Conservation (phyloP, 2,888 invertebrate species). For the Chaetoderma sp. region DNA sequence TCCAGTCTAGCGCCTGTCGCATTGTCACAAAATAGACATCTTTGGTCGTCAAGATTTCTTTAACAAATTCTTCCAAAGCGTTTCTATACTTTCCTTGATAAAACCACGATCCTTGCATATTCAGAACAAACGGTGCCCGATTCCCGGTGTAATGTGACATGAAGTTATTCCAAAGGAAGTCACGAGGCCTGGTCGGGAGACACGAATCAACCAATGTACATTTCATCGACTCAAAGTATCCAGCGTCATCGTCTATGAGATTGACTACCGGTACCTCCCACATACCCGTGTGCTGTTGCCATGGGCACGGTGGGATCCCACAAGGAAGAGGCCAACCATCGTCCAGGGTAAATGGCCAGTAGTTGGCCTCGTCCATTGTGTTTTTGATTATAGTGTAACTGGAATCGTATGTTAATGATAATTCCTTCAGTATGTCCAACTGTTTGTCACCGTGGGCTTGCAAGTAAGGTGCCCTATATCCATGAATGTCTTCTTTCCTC, state of each 20-base stretch:
- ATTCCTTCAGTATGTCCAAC: neutral
- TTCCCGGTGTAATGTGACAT: constrained; percentile 76
- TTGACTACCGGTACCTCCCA: constrained; percentile 76
- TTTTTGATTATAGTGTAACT: constrained; percentile 30
- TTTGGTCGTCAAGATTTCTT: constrained; percentile 8
- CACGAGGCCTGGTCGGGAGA: constrained; percentile 18
- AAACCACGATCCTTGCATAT: constrained; percentile 85
- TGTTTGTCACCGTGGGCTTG: neutral
- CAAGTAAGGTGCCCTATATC: neutral
- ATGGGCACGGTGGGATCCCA: neutral
- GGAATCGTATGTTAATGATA: neutral
- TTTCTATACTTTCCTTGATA: constrained; percentile 73
- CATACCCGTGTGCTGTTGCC: constrained; percentile 68
- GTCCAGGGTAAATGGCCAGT: constrained; percentile 9
- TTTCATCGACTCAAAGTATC: neutral
- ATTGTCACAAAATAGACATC: constrained; percentile 25
- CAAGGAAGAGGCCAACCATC: neutral
- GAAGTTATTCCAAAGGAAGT: constrained; percentile 80
- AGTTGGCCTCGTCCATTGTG: constrained; percentile 9
- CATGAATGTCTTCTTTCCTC: neutral
- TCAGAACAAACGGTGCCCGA: constrained; percentile 82
- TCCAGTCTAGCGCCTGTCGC: constrained; percentile 21
- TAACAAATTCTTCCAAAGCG: constrained; percentile 23
- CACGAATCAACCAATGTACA: constrained; percentile 30
- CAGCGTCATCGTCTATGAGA: constrained; percentile 23